Percentiles rank a stretch among this genome's conserved stretches.
Conservation (phyloP, 2,888 invertebrate genomes). For the Syrphus vitripennis region DNA sequence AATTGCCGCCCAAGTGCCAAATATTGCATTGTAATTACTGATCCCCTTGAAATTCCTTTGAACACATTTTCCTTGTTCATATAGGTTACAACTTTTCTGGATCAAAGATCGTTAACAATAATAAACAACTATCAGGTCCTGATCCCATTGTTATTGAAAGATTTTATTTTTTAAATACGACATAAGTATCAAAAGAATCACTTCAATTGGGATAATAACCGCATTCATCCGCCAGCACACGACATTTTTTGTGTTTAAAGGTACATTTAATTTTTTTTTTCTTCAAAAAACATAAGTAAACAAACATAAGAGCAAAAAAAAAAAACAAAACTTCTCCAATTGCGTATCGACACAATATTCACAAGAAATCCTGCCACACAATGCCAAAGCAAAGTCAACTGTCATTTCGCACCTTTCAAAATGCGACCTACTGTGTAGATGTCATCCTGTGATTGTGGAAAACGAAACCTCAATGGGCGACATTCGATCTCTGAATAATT, state of each 20-base stretch:
- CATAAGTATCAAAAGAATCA: constrained; percentile 68
- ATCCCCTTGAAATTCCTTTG: not conserved
- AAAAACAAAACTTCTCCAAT: constrained; percentile 30
- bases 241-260: constrained; percentile 58
- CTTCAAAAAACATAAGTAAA: constrained; percentile 30
- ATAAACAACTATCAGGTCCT: constrained; percentile 57
- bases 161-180: constrained; percentile 67
- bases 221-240: constrained; percentile 64
- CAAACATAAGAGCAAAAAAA: constrained; percentile 25
- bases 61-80: not conserved
- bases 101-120: constrained; percentile 48
- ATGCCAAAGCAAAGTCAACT: constrained; percentile 64
- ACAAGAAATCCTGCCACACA: constrained; percentile 28
- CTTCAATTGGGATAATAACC: constrained; percentile 59
- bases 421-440: constrained; percentile 70
- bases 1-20: constrained; percentile 17
- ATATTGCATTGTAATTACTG: not conserved
- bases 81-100: constrained; percentile 17
- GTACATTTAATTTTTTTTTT: not conserved
- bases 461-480: constrained; percentile 65
- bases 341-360: constrained; percentile 14
- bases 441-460: constrained; percentile 53
- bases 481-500: constrained; percentile 57
- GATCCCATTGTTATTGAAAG: constrained; percentile 48
- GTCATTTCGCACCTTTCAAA: constrained; percentile 67